Base-by-base conservation (phyloP, 2,113 vertebrate genomes). In the Silurus meridionalis region DNA sequence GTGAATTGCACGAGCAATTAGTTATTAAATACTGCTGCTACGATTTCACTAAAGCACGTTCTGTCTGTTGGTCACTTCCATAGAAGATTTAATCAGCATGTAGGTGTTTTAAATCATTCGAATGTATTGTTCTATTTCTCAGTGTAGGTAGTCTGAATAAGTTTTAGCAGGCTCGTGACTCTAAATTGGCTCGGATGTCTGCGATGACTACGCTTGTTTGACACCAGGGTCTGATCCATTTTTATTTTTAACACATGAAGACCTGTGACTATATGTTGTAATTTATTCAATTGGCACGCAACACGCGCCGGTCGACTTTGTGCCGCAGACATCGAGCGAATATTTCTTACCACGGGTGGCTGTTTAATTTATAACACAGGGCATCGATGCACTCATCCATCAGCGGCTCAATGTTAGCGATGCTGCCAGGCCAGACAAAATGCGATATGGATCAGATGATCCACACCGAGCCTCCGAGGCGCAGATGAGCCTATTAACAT, bases 1-100 rank as follows among this genome's bases (percentile, higher is more conserved):
- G 93, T 94, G 94, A 94, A 94, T 93, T 92, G 93, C 93, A 95
- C 86, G 93, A 93, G 93, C 93, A 95, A 95, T 94, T 95, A 93
- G 94, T 93, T 95, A 95, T 95, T 95, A 95, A 95, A 94, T 93
- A 94, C 94, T 91, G 93, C 92, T 93, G 92, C 91, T 92, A 91
- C 91, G 94, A 91, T 93, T 93, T 93, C 92, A 92, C 92, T 92
- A 93, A 94, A 92, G 90, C 91, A 91, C 92, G 13, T 91, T 90
- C 88, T 91, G 17, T 58, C 15, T 80, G 53, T 37, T 80, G 75
- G 75, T 79, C 53, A 58, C 55, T 80, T 79, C 75, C 53, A 58
- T 57, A 87, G 87, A 90, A 91, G 90, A 90, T 87, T 91, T 92
- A 93, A 93, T 92, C 92, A 91, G 89, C 91, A 90, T 89, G 21